Base-by-base conservation (phyloP, 2,888 invertebrate genomes). In the Glaucopsyche alexis region DNA sequence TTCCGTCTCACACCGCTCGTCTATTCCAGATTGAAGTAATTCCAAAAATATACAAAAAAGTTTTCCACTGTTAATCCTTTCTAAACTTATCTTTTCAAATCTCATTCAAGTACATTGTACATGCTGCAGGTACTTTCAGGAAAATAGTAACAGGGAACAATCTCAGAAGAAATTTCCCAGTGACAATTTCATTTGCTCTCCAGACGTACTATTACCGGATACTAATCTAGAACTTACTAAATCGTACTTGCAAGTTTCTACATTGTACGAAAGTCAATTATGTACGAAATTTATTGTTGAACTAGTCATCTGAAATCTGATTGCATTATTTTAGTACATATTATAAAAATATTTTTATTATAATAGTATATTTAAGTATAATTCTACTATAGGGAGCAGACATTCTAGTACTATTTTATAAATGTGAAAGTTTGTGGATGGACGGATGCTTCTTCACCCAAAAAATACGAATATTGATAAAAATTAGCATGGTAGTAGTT, bases 111-210 rank as follows among this genome's bases (percentile, higher is more conserved):
- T 5, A 29, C 29, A 29, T 3, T 29, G 29, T 3, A 1, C 29
- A 29, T 47, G 13, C 42, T 47, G 11, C 11, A 47, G 47, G 3
- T 38, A 60, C 29, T 60, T 29, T 14, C 60, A 60, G 60, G 60
- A 38, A 60, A 52, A 65, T 65, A n/a, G 42, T 42, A 67, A 42
- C 40, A 45, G 45, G 42, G 45, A 66, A 67, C 67, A 67, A 67
- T 67, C 42, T 45, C 38, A 16, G 67, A 67, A 45, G 42, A 67
- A 67, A 67, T 16, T 67, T 67, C 42, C 42, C 45, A 16, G 42
- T 11, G 67, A 67, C 42, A 42, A 67, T 45, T 45, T 67, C 67
- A 45, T 45, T 67, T 67, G 67, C 45, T 66, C 66, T 42, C 42
- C 16, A 67, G 19, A 67, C 42, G 13, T 42, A 42, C n/a, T n/a